Evolutionary conservation across 53 echinoderm and acorn worm species (phyloP), one percentile per base, ranked within the genome.

Genomic region (Crossaster papposus): DNA sequence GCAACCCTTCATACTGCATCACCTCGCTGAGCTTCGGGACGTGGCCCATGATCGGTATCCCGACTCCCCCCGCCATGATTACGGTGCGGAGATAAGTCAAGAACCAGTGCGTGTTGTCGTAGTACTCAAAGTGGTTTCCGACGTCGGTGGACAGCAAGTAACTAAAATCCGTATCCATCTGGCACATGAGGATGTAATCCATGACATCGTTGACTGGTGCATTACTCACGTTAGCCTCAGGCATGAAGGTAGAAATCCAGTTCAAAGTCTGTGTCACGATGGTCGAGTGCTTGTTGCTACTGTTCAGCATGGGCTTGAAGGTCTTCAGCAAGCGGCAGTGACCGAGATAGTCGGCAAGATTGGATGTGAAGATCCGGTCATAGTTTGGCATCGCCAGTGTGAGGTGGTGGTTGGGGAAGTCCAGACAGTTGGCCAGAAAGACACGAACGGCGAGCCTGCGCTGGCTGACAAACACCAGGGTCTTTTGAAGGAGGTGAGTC

Each of bases 51-150:
- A 36, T 26, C 14, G 86, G 90, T 81, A 81, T 64, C 36, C 82
- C 90, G 33, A 74, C 18, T 36, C 81, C 54, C 52, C 90, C 81
- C 4, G 80, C 88, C 78, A 88, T 87, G 64, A 82, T 82, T 9
- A 77, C 94, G 20, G 89, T 90, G 64, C 94, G 80, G 2, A 94
- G 88, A 34, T 90, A 94, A 32, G 90, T 83, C 32, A 94, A 85
- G 73, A 94, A 94, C 68, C 81, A 81, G 65, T 79, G 33, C 1
- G 85, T 94, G 38, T 94, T 92, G 81, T 94, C 75, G 86, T 64
- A 85, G 65, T 91, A 91, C 65, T 91, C 91, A 54, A 72, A 24
- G 75, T 79, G 50, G 24, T 91, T 73, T 36, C 32, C 51, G 68
- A 70, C 89, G 13, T 72, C 58, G 51, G 37, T 82, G 14, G 55